Conservation (phyloP, 2,797 vertebrate species). For the Mormyrops attenuatus region DNA sequence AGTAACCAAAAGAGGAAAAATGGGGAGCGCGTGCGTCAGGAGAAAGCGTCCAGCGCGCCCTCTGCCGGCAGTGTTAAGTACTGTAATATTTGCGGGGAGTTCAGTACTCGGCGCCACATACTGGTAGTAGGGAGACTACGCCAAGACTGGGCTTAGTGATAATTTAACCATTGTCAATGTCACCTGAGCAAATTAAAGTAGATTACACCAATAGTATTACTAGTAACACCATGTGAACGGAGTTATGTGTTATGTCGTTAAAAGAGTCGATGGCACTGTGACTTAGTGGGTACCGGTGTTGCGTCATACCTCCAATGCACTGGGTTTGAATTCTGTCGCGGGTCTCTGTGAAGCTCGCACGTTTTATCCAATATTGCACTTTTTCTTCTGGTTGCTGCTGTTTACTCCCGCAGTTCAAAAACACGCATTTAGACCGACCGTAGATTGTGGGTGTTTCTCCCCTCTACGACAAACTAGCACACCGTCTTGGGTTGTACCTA, state of each 20-base stretch:
- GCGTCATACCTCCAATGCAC: neutral
- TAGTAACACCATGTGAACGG: neutral
- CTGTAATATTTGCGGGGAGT: neutral
- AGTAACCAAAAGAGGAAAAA: constrained; percentile 58
- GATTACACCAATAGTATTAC: neutral
- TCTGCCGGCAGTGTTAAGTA: constrained; percentile 46
- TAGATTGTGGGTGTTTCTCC: neutral
- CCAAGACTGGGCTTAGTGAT: neutral
- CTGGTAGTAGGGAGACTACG: neutral
- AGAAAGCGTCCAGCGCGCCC: constrained; percentile 49
- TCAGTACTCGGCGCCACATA: neutral
- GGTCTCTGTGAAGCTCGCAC: neutral
- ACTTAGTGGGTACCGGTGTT: neutral
- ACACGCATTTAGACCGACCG: neutral
- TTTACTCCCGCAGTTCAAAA: neutral
- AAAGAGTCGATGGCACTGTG: neutral
- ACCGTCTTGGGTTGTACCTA: neutral
- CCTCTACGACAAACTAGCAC: neutral
- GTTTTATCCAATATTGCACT: neutral
- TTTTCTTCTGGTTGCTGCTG: neutral
- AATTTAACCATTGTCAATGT: neutral
- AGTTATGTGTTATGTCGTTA: neutral
- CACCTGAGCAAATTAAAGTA: constrained; percentile 1
- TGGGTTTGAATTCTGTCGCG: neutral
- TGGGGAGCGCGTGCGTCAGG: constrained; percentile 54